These are phyloP conservation scores for Zootoca vivipara DNA, from an alignment of 2,113 vertebrate genomes.

Conservation along the genomic window DNA sequence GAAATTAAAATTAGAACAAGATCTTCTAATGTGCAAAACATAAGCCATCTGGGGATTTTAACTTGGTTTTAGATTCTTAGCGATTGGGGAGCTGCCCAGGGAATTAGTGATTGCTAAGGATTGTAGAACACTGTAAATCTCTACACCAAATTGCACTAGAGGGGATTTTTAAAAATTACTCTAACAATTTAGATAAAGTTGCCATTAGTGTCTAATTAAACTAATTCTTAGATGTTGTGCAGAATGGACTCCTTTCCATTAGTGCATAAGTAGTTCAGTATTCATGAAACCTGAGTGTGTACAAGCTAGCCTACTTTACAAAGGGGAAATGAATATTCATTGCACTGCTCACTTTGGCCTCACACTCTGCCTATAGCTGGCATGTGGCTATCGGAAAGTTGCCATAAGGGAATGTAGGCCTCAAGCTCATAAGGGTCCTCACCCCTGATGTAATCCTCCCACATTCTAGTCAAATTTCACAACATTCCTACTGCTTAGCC, in stretches of 20 bases:
- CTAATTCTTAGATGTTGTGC: background rate
- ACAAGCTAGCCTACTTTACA: too few relatives aligned
- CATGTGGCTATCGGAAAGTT: too few relatives aligned
- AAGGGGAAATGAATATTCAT: too few relatives aligned
- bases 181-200: background rate
- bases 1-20: slow-evolving; percentile 10
- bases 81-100: background rate
- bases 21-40: background rate
- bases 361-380: too few relatives aligned
- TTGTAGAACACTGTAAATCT: background rate
- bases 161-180: background rate
- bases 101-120: background rate
- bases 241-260: background rate
- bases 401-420: too few relatives aligned
- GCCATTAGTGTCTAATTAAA: background rate
- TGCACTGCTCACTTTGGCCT: too few relatives aligned
- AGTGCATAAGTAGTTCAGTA: background rate
- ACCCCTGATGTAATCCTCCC: background rate
- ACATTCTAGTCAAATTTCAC: background rate
- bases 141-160: background rate
- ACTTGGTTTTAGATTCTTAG: background rate
- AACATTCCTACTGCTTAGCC: background rate
- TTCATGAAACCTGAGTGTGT: background rate
- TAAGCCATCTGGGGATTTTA: background rate
- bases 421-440: too few relatives aligned